Evolutionary conservation across 2,797 vertebrate species (phyloP).

Genomic region (Neosalanx taihuensis): DNA sequence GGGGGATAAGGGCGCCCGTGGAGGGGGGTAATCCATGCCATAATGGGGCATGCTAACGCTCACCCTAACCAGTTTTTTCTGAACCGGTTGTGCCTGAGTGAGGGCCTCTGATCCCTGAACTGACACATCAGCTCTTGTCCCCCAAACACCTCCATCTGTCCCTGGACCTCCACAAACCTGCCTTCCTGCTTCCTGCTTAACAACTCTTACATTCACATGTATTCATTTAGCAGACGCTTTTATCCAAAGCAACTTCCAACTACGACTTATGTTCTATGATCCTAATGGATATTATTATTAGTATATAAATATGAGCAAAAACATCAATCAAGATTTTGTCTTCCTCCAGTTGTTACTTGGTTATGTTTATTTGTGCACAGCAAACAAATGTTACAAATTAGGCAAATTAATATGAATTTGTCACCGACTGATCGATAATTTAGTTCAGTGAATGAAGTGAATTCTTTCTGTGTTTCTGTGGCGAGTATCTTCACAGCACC

Average conservation of each 20-base stretch:
- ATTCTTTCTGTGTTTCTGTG: neutral
- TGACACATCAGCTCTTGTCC: slow-evolving; percentile 5
- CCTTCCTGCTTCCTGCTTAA: neutral
- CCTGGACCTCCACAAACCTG: neutral
- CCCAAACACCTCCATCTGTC: slow-evolving; percentile 19
- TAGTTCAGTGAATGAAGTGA: no score
- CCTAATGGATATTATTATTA: no score
- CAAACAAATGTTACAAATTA: no score
- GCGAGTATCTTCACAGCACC: slow-evolving; percentile 19
- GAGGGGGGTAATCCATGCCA: slow-evolving; percentile 65
- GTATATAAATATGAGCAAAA: neutral
- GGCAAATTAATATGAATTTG: no score
- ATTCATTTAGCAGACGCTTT: no score
- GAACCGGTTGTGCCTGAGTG: slow-evolving; percentile 41
- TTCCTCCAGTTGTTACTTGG: no score
- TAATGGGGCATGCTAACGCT: slow-evolving; percentile 57
- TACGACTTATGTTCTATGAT: no score
- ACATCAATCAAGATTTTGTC: neutral
- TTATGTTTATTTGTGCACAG: no score
- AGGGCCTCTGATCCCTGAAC: slow-evolving; percentile 25
- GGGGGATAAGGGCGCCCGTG: slow-evolving; percentile 63
- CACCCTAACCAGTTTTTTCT: slow-evolving; percentile 65
- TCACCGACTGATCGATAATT: no score
- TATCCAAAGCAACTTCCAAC: no score
- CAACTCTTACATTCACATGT: no score